Conservation (phyloP, 2,797 vertebrate species). For the Oophaga sylvatica region DNA sequence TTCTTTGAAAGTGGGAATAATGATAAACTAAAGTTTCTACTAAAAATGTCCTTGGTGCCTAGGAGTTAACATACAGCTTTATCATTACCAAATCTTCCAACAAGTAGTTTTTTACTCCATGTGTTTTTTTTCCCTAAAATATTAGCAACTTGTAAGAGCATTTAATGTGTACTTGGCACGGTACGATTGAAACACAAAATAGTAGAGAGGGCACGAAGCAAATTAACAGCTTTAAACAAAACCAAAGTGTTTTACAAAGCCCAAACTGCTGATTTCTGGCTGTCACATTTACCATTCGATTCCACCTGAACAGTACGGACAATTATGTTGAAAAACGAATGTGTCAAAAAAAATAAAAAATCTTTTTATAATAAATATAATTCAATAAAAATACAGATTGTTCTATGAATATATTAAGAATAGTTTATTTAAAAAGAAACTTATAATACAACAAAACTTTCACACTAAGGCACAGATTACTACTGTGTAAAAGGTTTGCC, state of each 20-base stretch:
- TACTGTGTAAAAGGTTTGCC: too few species aligned
- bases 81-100: constrained; percentile 6
- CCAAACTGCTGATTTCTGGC: constrained; percentile 14
- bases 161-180: constrained; percentile 38
- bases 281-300: background rate
- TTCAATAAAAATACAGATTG: background rate
- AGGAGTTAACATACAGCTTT: constrained; percentile 6
- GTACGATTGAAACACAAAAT: constrained; percentile 42
- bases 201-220: constrained; percentile 7
- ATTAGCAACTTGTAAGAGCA: constrained; percentile 50
- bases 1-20: too few species aligned
- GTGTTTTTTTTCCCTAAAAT: constrained; percentile 29
- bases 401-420: background rate
- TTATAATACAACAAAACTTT: background rate
- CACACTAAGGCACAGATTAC: too few species aligned
- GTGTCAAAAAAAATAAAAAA: background rate
- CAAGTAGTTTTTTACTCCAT: constrained; percentile 14
- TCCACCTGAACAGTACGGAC: background rate
- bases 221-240: constrained; percentile 21
- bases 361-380: background rate
- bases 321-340: background rate
- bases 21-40: too few species aligned
- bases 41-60: too few species aligned
- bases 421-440: background rate
- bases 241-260: constrained; percentile 24